Conservation (phyloP, 1,140 invertebrate species). For the Drosophila ambigua region DNA sequence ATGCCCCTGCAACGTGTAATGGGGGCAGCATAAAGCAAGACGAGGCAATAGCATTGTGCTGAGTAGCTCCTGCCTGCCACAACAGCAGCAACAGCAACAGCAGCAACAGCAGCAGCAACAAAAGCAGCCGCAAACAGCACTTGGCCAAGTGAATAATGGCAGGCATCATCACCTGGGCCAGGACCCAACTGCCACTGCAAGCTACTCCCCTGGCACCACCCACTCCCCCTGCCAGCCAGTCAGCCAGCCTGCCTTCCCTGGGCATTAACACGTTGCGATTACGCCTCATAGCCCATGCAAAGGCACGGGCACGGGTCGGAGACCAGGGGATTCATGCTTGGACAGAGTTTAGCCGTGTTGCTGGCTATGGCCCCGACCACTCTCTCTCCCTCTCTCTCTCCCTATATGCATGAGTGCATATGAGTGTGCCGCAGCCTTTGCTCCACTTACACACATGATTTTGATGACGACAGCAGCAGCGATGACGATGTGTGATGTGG, state of each 20-base stretch:
- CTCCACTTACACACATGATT: constrained; percentile 41
- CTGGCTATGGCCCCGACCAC: not conserved
- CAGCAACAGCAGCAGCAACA: constrained; percentile 13
- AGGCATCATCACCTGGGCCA: constrained; percentile 56
- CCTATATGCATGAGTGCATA: too few relatives aligned
- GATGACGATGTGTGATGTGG: constrained; percentile 20
- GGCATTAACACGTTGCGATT: constrained; percentile 78
- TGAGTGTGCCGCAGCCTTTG: constrained; percentile 27
- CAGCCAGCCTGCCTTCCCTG: not conserved
- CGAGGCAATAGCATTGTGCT: constrained; percentile 40
- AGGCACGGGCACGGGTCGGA: constrained; percentile 28
- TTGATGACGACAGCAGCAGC: constrained; percentile 32
- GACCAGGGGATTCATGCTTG: constrained; percentile 7
- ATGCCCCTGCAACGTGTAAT: too few relatives aligned
- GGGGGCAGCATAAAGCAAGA: not conserved
- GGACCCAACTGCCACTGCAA: constrained; percentile 10
- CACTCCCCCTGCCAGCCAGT: not conserved
- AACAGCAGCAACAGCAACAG: constrained; percentile 20
- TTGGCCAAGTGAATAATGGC: constrained; percentile 77
- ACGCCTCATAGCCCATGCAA: constrained; percentile 59
- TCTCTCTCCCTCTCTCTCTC: too few relatives aligned
- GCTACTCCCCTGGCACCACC: too few relatives aligned
- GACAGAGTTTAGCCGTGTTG: constrained; percentile 15
- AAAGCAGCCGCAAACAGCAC: constrained; percentile 47
- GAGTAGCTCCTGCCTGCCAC: constrained; percentile 49